Evolutionary conservation across 2,797 vertebrate genomes (phyloP).

Genomic region (Mormyrops attenuatus): DNA sequence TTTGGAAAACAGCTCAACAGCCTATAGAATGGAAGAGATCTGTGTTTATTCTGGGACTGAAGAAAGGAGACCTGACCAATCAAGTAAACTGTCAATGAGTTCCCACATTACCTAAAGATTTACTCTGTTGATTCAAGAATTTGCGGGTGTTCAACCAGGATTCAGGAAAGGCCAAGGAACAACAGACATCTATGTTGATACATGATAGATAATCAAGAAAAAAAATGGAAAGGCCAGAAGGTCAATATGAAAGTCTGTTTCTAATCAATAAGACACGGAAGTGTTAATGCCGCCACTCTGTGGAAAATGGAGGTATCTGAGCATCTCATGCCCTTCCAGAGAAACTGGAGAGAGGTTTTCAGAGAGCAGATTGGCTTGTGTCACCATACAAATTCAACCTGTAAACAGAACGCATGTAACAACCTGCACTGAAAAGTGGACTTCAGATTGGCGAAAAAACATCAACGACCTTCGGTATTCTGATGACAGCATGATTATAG

Average conservation of each 20-base stretch:
- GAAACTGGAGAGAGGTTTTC: not conserved
- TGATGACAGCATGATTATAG: not conserved
- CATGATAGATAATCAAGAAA: not conserved
- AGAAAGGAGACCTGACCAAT: not conserved
- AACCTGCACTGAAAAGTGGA: not conserved
- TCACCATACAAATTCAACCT: not conserved
- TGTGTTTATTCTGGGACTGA: not conserved
- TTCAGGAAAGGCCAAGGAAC: not conserved
- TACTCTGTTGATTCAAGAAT: not conserved
- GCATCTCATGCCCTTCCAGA: not conserved
- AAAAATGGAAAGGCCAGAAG: not conserved
- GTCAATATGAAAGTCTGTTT: not conserved
- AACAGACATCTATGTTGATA: not conserved
- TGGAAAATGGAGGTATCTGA: not conserved
- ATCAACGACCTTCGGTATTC: not conserved
- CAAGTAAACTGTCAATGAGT: not conserved
- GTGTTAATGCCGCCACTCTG: not conserved
- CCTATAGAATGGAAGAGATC: conserved; percentile 4
- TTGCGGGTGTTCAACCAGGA: not conserved
- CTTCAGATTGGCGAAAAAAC: not conserved
- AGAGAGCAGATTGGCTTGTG: not conserved
- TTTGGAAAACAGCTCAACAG: not conserved
- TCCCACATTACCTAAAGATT: not conserved
- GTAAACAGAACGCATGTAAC: not conserved
- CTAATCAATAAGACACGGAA: not conserved